Evolutionary conservation across 2,113 vertebrate genomes (phyloP), one percentile per base, ranked within the genome.

Genomic region (Myocastor coypus): DNA sequence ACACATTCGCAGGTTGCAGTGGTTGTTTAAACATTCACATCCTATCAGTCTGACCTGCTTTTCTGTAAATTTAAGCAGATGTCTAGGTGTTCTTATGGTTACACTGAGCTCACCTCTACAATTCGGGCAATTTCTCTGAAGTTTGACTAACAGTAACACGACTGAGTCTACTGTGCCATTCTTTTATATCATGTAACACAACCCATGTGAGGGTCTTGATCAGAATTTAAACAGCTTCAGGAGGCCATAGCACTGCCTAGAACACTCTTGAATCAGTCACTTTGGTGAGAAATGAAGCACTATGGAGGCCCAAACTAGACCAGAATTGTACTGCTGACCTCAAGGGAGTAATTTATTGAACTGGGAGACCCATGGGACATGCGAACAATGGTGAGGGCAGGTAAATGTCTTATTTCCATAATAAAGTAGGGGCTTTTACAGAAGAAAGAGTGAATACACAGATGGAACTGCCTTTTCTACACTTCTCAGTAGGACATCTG

Each of bases 41-140:
- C 32, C 46, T 20, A 89, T 19, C 2, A 6, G 16, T 42, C 37
- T 30, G 5, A 42, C 40, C 28, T 73, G 61, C 22, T 50, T 7
- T 34, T 61, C 50, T 28, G 13, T 50, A 32, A 50, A 11, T 75
- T 34, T 34, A 46, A 86, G 26, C 30, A 22, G 17, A 57, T 30
- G 42, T 26, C 30, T 24, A 89, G 75, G 32, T n/a, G 37, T 11
- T n/a, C 24, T 37, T 28, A 3, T 52, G 46, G 71, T 50, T 61
- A 34, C 7, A 40, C 0, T 40, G 16, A 16, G 3, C 34, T 26
- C 1, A 59, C 7, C 4, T 42, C 28, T 59, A 16, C 17, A 55
- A 68, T 52, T 34, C 17, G 34, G 4, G 1, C 52, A 77, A n/a
- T 28, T 19, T 50, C 2, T 64, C 80, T 61, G 26, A 86, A 92